These are phyloP conservation scores for Gymnothorax javanicus DNA, from an alignment of 2,797 vertebrate species.

Conservation along the genomic window DNA sequence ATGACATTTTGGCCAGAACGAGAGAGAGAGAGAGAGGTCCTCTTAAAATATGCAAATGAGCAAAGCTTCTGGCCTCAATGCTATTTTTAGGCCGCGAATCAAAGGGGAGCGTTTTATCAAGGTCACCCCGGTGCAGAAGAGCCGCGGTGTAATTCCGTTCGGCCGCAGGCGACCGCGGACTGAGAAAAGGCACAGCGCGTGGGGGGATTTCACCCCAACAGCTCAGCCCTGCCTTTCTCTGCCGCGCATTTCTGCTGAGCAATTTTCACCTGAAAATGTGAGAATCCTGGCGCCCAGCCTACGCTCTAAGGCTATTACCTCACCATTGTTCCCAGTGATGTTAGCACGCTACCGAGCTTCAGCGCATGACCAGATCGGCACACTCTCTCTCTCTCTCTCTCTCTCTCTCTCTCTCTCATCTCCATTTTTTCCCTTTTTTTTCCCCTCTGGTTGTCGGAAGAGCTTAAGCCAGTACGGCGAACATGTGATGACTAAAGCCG, in stretches of 20 bases:
- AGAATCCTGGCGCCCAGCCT: not conserved
- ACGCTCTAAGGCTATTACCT: not conserved
- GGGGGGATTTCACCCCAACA: constrained; percentile 25
- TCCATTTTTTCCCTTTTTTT: not conserved
- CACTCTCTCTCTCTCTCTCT: not conserved
- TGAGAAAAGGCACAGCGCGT: not conserved
- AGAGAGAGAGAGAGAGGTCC: not conserved
- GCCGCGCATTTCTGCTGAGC: not conserved
- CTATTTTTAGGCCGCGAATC: constrained; percentile 52
- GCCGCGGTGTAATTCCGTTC: constrained; percentile 28
- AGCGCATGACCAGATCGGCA: not conserved
- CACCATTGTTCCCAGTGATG: not conserved
- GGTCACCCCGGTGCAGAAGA: constrained; percentile 38
- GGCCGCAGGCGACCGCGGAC: constrained; percentile 23
- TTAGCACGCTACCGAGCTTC: not conserved
- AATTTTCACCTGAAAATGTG: constrained; percentile 10
- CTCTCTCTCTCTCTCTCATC: constrained; percentile 20
- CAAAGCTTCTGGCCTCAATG: constrained; percentile 30
- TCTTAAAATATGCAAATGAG: constrained; percentile 39
- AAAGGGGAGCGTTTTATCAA: constrained; percentile 50
- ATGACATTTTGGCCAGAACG: constrained; percentile 6
- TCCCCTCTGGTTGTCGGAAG: constrained; percentile 50
- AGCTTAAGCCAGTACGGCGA: constrained; percentile 67
- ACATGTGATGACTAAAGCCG: constrained; percentile 67
- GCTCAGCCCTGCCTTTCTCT: constrained; percentile 15